phyloP scores from a whole-genome alignment of 2,888 invertebrate genomes.

The Eupithecia exiguata region DNA sequence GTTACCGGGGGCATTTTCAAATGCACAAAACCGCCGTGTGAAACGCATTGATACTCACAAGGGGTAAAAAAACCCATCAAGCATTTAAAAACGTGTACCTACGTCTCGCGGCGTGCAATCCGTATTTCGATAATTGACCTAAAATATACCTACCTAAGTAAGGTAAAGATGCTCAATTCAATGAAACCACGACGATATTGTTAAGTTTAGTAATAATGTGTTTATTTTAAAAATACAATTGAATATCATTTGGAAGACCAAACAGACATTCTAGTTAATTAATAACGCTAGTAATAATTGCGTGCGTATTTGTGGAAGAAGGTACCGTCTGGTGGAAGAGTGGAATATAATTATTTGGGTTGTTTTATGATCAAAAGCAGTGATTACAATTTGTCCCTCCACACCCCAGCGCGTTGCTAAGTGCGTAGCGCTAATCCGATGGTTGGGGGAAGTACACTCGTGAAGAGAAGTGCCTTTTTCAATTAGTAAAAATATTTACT shows the following conservation, averaged over 20 bases:
- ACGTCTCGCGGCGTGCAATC: too few species aligned
- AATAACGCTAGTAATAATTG: not conserved
- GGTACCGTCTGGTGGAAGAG: constrained; percentile 16
- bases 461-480: constrained; percentile 41
- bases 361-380: constrained; percentile 34
- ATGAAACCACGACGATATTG: not conserved
- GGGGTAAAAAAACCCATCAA: too few species aligned
- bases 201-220: not conserved
- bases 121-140: too few species aligned
- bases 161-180: too few species aligned
- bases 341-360: constrained; percentile 24
- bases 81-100: too few species aligned
- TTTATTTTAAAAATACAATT: not conserved
- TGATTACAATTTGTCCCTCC: constrained; percentile 36
- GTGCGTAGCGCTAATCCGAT: constrained; percentile 66
- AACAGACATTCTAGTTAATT: constrained; percentile 4
- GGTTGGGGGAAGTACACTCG: constrained; percentile 48
- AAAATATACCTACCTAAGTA: too few species aligned
- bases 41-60: too few species aligned
- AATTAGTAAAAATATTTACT: not conserved
- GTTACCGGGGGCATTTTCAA: too few species aligned
- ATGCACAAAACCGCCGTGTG: too few species aligned
- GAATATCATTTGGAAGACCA: not conserved
- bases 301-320: not conserved
- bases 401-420: constrained; percentile 58